Percentiles rank a stretch among this genome's conserved stretches.
phyloP scores from a whole-genome alignment of 2,113 vertebrate genomes.

The Atrichornis clamosus region DNA sequence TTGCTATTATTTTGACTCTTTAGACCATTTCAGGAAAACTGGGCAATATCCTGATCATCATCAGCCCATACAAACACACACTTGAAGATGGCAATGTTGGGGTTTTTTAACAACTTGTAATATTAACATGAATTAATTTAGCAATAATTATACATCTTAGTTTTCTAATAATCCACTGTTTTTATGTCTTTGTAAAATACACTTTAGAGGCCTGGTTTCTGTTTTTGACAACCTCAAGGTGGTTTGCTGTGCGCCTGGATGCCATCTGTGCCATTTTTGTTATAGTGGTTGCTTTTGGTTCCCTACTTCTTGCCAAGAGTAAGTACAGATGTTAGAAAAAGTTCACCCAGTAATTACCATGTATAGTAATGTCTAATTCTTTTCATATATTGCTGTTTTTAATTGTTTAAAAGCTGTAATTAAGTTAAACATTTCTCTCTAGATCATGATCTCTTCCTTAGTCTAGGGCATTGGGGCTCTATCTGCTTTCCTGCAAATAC shows the following conservation, averaged over 20 bases:
- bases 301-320: conserved; percentile 85
- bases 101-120: background rate
- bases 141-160: background rate
- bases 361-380: conserved; percentile 38
- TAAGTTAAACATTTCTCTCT: conserved; percentile 42
- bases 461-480: background rate
- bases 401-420: conserved; percentile 49
- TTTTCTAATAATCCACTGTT: background rate
- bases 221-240: conserved; percentile 92
- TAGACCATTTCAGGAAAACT: background rate
- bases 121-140: background rate
- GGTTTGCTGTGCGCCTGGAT: conserved; percentile 92
- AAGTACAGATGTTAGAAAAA: conserved; percentile 65
- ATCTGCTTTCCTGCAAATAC: background rate
- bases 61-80: background rate
- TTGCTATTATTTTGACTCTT: background rate
- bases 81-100: background rate
- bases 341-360: conserved; percentile 40
- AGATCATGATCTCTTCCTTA: conserved; percentile 33
- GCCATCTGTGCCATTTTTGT: conserved; percentile 93
- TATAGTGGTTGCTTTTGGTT: conserved; percentile 82
- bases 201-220: conserved; percentile 91
- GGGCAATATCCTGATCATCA: background rate
- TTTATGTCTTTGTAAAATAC: background rate
- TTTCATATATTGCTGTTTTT: conserved; percentile 27